Evolutionary conservation across 2,113 vertebrate genomes (phyloP).

Genomic region (Amblyopsis rosae): DNA sequence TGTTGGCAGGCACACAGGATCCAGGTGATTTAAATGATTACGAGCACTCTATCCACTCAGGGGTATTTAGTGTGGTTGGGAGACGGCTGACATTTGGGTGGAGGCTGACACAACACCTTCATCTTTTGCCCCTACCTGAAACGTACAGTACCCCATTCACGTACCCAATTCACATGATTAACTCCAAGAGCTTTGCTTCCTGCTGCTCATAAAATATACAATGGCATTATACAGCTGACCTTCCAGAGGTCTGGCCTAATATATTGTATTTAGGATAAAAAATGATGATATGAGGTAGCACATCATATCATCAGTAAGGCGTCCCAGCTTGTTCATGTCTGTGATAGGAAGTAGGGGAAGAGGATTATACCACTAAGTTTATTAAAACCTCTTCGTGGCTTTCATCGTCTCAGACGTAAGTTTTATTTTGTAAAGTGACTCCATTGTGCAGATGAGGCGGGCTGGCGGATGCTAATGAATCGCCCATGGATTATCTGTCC

Average conservation of each 20-base stretch:
- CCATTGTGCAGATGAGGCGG: conserved; percentile 45
- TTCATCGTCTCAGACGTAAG: conserved; percentile 39
- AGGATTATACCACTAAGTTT: conserved; percentile 1
- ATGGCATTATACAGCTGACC: conserved; percentile 57
- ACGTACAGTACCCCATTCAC: conserved; percentile 34
- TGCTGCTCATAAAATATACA: conserved; percentile 71
- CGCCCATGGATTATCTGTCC: conserved; percentile 78
- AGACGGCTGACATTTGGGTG: conserved; percentile 59
- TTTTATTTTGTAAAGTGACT: conserved; percentile 66
- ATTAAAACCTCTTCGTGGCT: conserved; percentile 42
- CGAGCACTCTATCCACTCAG: conserved; percentile 39
- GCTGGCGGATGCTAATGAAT: conserved; percentile 65
- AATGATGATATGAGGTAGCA: conserved; percentile 54
- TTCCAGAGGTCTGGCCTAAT: conserved; percentile 63
- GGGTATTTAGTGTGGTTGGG: conserved; percentile 29
- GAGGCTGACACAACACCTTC: conserved; percentile 52
- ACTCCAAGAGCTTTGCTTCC: conserved; percentile 51
- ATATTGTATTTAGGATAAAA: conserved; percentile 67
- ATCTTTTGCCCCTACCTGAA: conserved; percentile 61
- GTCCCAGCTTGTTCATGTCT: conserved; percentile 43
- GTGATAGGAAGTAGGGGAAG: neutral
- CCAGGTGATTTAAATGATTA: conserved; percentile 42
- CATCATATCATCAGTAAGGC: conserved; percentile 56
- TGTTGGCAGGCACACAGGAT: conserved; percentile 31
- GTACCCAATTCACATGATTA: conserved; percentile 59